Evolutionary conservation across 2,797 vertebrate genomes (phyloP), one percentile per base, ranked within the genome.

Genomic region (Petrocephalus sullivani): DNA sequence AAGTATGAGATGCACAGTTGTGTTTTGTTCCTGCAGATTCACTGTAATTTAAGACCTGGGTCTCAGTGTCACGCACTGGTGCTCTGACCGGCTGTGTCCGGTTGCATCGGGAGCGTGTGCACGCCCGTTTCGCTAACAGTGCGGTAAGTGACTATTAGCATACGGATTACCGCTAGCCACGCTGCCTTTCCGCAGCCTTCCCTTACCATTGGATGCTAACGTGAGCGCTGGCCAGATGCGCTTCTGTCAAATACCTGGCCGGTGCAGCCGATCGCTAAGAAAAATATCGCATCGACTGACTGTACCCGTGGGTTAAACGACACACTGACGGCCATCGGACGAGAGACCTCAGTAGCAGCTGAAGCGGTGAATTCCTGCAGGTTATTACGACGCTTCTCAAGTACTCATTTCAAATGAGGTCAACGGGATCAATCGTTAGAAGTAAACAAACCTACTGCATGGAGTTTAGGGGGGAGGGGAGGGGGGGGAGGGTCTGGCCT

Each of bases 1-100:
- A 85, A 88, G 83, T 71, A 88, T n/a, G 60, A 86, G 67, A 49
- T 49, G 75, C 71, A 78, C 33, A 78, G 37, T n/a, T 81, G 75
- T 81, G 41, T 49, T 78, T 83, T 57, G 46, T 83, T 54, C 61
- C 51, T 37, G 60, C 23, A 51, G 56, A 41, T 82, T 81, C 53
- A 54, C 83, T 85, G 23, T 53, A 54, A 54, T 28, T 85, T 85
- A 54, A 54, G 49, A 54, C 21, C 83, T 33, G 54, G 51, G 54
- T 54, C 54, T 54, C 83, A 57, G 83, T 51, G 21, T 54, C 21
- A 85, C 12, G 1, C 51, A 57, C 28, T 28, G 54, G 53, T 21
- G 51, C 10, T 57, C 82, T 28, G 82, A 28, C 53, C 1, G 83
- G 28, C 49, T 16, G 53, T 8, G 54, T 85, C 12, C 3, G 81